Percentiles rank a stretch among this genome's conserved stretches.
Conservation (phyloP, 2,113 vertebrate species). For the Calyptommatus sinebrachiatus region DNA sequence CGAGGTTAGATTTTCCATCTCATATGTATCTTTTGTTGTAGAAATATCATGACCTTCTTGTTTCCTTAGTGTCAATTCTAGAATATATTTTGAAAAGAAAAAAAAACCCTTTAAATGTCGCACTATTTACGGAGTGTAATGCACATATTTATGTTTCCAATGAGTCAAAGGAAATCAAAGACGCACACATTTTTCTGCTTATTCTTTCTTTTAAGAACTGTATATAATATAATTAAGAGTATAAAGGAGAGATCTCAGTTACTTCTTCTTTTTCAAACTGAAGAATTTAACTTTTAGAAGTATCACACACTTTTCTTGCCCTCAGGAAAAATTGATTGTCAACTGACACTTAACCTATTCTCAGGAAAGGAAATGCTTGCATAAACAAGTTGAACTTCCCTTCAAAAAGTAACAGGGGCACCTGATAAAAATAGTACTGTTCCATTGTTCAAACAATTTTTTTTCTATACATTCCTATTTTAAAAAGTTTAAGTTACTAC, state of each 20-base stretch:
- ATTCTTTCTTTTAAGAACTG: background rate
- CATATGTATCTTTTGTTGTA: too few relatives aligned
- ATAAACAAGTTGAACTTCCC: background rate
- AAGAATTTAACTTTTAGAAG: background rate
- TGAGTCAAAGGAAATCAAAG: too few relatives aligned
- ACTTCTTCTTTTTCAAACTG: background rate
- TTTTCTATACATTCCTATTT: background rate
- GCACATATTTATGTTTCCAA: too few relatives aligned
- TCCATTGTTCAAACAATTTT: conserved; percentile 12
- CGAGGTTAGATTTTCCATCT: too few relatives aligned
- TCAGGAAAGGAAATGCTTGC: background rate
- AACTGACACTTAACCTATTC: background rate
- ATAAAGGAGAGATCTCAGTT: background rate
- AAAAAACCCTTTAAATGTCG: too few relatives aligned
- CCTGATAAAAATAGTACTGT: background rate
- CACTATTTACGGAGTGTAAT: too few relatives aligned
- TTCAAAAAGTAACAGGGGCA: background rate
- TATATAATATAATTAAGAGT: background rate
- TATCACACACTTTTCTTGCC: background rate
- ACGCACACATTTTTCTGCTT: background rate
- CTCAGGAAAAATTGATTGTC: background rate
- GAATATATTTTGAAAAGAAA: too few relatives aligned
- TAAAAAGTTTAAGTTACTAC: too few relatives aligned
- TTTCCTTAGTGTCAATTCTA: too few relatives aligned
- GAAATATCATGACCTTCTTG: too few relatives aligned